A percentile compares a stretch with the other conserved stretches of the same genome.
Evolutionary conservation across 2,888 invertebrate species (phyloP).

Genomic region (Platycheirus albimanus): DNA sequence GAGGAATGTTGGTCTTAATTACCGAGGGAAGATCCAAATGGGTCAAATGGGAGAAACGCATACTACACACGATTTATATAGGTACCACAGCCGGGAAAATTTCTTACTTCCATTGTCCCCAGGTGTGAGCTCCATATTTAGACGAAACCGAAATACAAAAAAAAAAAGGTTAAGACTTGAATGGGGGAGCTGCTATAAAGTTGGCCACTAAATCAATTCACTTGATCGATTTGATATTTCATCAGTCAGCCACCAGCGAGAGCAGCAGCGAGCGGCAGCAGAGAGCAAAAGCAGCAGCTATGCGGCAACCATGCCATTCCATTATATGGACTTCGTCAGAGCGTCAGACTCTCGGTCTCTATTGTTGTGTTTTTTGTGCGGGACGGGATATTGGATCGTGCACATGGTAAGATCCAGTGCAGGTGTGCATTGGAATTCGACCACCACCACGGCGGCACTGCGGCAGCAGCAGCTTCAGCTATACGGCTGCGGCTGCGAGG

Average conservation of each 20-base stretch:
- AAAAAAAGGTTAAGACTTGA: slow-evolving; percentile 18
- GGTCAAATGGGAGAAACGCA: slow-evolving; percentile 58
- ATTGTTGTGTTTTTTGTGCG: slow-evolving; percentile 60
- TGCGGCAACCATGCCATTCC: slow-evolving; percentile 52
- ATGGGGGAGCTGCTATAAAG: slow-evolving; percentile 64
- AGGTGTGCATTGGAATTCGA: slow-evolving; percentile 74
- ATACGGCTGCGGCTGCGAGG: too few species aligned
- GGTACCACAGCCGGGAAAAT: slow-evolving; percentile 23
- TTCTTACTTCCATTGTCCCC: slow-evolving; percentile 65
- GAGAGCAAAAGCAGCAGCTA: slow-evolving; percentile 34
- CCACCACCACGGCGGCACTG: slow-evolving; percentile 38
- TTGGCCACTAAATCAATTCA: slow-evolving; percentile 73
- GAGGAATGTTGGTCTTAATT: slow-evolving; percentile 66
- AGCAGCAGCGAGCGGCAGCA: slow-evolving; percentile 4
- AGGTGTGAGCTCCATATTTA: slow-evolving; percentile 69
- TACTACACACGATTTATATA: neutral
- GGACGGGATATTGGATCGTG: slow-evolving; percentile 52
- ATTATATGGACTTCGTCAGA: slow-evolving; percentile 64
- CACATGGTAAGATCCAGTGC: slow-evolving; percentile 71
- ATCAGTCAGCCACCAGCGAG: slow-evolving; percentile 71
- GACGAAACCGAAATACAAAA: slow-evolving; percentile 7
- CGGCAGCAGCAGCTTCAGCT: slow-evolving; percentile 4
- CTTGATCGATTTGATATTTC: slow-evolving; percentile 73
- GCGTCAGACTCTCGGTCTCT: slow-evolving; percentile 41
- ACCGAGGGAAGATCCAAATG: slow-evolving; percentile 70